Evolutionary conservation across 2,113 vertebrate species (phyloP), one percentile per base, ranked within the genome.

Genomic region (Bubo scandiacus): DNA sequence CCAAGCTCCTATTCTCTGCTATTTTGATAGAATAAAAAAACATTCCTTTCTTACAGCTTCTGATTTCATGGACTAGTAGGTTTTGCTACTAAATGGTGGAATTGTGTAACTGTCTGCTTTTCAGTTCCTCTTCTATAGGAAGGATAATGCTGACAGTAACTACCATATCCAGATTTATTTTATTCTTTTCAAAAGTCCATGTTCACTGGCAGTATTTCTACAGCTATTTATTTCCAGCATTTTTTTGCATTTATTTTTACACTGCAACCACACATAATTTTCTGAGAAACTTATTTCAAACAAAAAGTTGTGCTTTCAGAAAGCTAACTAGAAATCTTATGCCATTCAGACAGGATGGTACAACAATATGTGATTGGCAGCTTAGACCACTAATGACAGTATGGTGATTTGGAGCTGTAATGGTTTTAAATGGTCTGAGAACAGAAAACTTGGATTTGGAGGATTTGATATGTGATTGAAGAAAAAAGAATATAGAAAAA

Each of bases 351-450:
- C 2, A 66, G n/a, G 45, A 16, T 22, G 34, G 70, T 8, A 79
- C 83, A 93, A 93, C 38, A 92, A 71, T 91, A 62, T 16, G n/a
- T 95, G 96, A 97, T 22, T 97, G 96, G 81, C 91, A 95, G 90
- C 40, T 16, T 16, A 58, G 51, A 52, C 55, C 45, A 19, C 71
- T 95, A 91, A 96, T 86, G 63, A 95, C 65, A 84, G 71, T 36
- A 77, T 63, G 86, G 94, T 71, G 45, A 94, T 79, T 97, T 68
- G 95, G 61, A 90, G 65, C 45, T 58, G 11, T 80, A 52, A 55
- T 58, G 61, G 74, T 47, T 90, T 90, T 92, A 94, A 92, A 82
- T 8, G 34, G 57, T 38, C 61, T 83, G 75, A 85, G 97, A 88
- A 93, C 14, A 74, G 42, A 71, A 74, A 75, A 58, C 75, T 95